A percentile compares a stretch with the other conserved stretches of the same genome.
Evolutionary conservation across 2,113 vertebrate species (phyloP).

Genomic region (Bujurquina vittata): DNA sequence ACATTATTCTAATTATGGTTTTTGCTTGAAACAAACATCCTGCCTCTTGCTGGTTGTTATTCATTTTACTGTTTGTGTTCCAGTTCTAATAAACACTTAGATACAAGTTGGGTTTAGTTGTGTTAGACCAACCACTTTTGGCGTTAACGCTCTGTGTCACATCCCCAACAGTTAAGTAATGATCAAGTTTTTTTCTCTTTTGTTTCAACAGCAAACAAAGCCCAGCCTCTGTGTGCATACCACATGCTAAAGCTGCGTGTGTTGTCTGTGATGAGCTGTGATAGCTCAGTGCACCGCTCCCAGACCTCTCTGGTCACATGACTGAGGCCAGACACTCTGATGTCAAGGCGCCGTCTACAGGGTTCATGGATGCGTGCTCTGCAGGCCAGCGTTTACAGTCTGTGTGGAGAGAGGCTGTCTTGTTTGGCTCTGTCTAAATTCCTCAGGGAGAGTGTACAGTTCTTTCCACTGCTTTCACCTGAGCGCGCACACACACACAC

Average conservation of each 20-base stretch:
- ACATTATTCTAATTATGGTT: background rate
- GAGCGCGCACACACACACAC: background rate
- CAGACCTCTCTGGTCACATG: slow-evolving; percentile 51
- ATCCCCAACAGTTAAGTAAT: background rate
- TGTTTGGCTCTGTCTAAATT: slow-evolving; percentile 14
- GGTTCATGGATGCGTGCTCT: background rate
- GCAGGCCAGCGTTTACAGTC: background rate
- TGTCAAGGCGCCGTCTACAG: slow-evolving; percentile 27
- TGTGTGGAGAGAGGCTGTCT: slow-evolving; percentile 14
- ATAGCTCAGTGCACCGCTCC: slow-evolving; percentile 28
- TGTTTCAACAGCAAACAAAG: slow-evolving; percentile 41
- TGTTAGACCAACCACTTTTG: background rate
- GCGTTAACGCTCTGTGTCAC: background rate
- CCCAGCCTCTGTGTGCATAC: slow-evolving; percentile 13
- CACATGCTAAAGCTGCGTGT: background rate
- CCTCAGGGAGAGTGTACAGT: background rate
- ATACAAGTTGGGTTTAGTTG: background rate
- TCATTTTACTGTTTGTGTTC: background rate
- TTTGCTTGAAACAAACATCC: slow-evolving; percentile 8
- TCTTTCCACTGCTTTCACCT: slow-evolving; percentile 22
- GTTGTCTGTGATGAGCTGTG: slow-evolving; percentile 29
- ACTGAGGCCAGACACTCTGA: slow-evolving; percentile 43
- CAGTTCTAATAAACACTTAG: background rate
- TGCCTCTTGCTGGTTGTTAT: background rate
- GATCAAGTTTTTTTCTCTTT: background rate